Evolutionary conservation across 64 coral and sea anemone species (phyloP), one percentile per base, ranked within the genome.

Genomic region (Montipora sp.): DNA sequence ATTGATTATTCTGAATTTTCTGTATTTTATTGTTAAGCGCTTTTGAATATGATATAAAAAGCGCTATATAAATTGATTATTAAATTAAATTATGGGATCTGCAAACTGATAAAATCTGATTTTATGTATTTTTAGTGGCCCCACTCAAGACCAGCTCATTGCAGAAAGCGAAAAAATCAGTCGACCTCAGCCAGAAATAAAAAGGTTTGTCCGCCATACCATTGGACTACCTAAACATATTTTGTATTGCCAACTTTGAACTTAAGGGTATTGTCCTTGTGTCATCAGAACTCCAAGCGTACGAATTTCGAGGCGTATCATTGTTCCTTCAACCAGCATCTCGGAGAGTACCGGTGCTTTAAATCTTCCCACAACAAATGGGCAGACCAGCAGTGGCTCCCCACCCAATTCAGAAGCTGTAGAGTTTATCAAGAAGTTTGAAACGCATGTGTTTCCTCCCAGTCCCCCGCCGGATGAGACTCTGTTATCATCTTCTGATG

Each of bases 101-200:
- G 36, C 36, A 36, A 36, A 36, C 36, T 36, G 36, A 36, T 36
- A 36, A 36, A 8, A 57, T 57, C 47, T 48, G 16, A 4, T 49
- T 11, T 48, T 67, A 79, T 80, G 4, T 43, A 51, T 9, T 93
- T 94, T 48, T 48, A 99, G 98, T 61, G 98, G 98, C 5, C 94
- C 86, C 4, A 99, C 98, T 22, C 98, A 99, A 23, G 94, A 99
- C 63, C 88, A 99, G 78, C 94, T 99, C 8, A 94, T 96, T 67
- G 91, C 92, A 7, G 92, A 96, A 77, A 99, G 98, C 51, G 92
- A 94, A 45, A 99, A 96, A 76, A 99, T 99, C 55, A 96, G 86
- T 58, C 94, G 98, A 46, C 94, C 92, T n/a, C 89, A 92, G 49
- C 98, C 98, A 46, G 89, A 94, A 48, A 99, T 99, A 13, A 96